Evolutionary conservation across 1,140 invertebrate genomes (phyloP), one percentile per base, ranked within the genome.

Genomic region (Drosophila ananassae): DNA sequence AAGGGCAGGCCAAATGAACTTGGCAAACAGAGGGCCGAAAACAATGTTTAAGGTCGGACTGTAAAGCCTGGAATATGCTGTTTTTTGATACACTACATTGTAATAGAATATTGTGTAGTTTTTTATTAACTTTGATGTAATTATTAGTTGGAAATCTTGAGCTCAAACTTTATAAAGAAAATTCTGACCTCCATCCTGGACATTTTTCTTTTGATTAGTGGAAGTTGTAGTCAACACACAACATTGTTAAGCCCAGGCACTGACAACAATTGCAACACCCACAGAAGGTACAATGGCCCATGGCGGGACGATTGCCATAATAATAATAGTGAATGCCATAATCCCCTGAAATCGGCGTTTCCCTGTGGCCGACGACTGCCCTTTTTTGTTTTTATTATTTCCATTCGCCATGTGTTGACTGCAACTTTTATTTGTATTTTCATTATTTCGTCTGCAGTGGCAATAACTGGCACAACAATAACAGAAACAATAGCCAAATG

Each of bases 381-480:
- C 25, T 25, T 44, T 44, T 44, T 44, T 17, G n/a, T 17, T 44
- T 21, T 44, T 44, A 44, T 13, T 34, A 34, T 52, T 58, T 53
- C 30, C 10, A 3, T 48, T 37, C 13, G 28, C 6, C 51, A 21
- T 52, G 48, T 52, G 48, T 56, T 50, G 63, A 52, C 77, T 67
- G 78, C 77, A 21, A 87, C 82, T 85, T 85, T 87, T 87, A 87
- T 87, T 82, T 85, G 81, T 66, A 87, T 87, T 85, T 85, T 68
- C 82, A 87, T 85, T 85, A 78, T 85, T 85, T 87, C 75, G 71
- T 87, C 74, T 71, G 64, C 68, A 85, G 77, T 61, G 60, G 47
- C 59, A 83, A 73, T 48, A 60, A 30, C 52, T 62, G 25, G 57
- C 32, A 47, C 44, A 63, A 63, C 34, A 75, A 72, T 46, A 60